A percentile compares a stretch with the other conserved stretches of the same genome.
Conservation (phyloP, 2,797 vertebrate genomes). For the Limnodromus scolopaceus region DNA sequence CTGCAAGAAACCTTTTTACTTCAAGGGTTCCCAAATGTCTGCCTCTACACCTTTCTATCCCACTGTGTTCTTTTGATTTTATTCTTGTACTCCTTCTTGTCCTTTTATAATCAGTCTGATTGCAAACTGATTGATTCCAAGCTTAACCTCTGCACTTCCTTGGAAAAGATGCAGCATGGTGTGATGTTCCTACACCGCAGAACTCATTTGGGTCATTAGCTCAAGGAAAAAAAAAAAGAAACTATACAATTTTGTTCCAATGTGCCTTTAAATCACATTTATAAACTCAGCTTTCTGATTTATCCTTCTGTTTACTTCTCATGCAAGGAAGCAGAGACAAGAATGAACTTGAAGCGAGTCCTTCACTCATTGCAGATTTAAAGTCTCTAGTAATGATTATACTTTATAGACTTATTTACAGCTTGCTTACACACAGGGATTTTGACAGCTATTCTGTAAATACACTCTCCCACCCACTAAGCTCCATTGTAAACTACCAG, state of each 20-base stretch:
- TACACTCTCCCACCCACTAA: slow-evolving; percentile 36
- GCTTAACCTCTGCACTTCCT: slow-evolving; percentile 49
- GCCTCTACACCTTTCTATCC: neutral
- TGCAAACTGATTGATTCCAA: slow-evolving; percentile 63
- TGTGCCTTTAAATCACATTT: neutral
- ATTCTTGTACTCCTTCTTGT: slow-evolving; percentile 26
- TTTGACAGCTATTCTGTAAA: slow-evolving; percentile 58
- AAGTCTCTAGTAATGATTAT: slow-evolving; percentile 23
- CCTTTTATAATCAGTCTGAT: slow-evolving; percentile 61
- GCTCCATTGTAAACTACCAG: slow-evolving; percentile 45
- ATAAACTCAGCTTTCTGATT: slow-evolving; percentile 16
- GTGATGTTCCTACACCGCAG: slow-evolving; percentile 31
- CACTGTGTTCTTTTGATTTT: slow-evolving; percentile 20
- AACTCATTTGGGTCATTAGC: neutral
- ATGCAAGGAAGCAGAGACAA: neutral
- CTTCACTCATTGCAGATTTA: slow-evolving; percentile 45
- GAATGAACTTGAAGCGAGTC: slow-evolving; percentile 37
- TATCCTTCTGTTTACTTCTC: slow-evolving; percentile 26
- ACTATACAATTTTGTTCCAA: neutral
- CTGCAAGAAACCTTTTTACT: neutral
- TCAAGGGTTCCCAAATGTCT: neutral
- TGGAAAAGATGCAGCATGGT: neutral
- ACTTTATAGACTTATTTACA: slow-evolving; percentile 46
- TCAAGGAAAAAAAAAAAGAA: neutral
- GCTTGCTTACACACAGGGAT: slow-evolving; percentile 53